Conservation (phyloP, 2,797 vertebrate genomes). For the Chelmon rostratus region DNA sequence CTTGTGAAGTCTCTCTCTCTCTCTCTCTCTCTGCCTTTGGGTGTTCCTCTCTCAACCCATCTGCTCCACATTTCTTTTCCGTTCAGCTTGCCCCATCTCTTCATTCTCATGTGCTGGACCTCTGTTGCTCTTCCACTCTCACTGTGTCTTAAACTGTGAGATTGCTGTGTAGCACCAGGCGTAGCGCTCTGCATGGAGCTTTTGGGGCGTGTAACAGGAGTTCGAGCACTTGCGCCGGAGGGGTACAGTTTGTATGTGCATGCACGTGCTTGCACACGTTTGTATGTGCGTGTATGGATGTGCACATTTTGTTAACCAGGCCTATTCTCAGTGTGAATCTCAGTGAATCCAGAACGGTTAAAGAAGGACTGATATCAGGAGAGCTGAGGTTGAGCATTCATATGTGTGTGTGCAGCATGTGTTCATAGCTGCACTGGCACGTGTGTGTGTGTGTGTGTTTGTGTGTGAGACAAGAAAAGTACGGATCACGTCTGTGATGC, state of each 20-base stretch:
- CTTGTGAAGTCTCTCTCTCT: slow-evolving; percentile 16
- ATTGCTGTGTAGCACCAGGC: slow-evolving; percentile 27
- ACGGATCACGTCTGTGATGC: slow-evolving; percentile 48
- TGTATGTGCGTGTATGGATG: neutral
- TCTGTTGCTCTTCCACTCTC: slow-evolving; percentile 29
- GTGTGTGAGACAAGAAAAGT: slow-evolving; percentile 24
- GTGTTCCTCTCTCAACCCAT: slow-evolving; percentile 50
- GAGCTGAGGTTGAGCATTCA: neutral
- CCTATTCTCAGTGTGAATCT: slow-evolving; percentile 39
- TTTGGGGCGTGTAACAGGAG: slow-evolving; percentile 37
- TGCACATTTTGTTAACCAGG: slow-evolving; percentile 30
- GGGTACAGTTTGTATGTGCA: slow-evolving; percentile 8
- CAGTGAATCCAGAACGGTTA: slow-evolving; percentile 21
- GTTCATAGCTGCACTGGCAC: neutral
- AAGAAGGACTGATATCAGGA: neutral
- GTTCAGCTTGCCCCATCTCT: slow-evolving; percentile 31
- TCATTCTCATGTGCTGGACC: slow-evolving; percentile 33
- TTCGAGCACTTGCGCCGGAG: slow-evolving; percentile 13
- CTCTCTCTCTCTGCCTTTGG: slow-evolving; percentile 28
- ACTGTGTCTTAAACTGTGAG: slow-evolving; percentile 49
- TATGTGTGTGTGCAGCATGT: slow-evolving; percentile 12
- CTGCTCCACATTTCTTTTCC: slow-evolving; percentile 46
- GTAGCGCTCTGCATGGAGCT: slow-evolving; percentile 43
- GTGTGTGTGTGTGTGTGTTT: slow-evolving; percentile 17
- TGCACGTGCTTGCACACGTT: neutral